Base-by-base conservation (phyloP, 2,888 invertebrate genomes). In the Ectemnius lituratus region DNA sequence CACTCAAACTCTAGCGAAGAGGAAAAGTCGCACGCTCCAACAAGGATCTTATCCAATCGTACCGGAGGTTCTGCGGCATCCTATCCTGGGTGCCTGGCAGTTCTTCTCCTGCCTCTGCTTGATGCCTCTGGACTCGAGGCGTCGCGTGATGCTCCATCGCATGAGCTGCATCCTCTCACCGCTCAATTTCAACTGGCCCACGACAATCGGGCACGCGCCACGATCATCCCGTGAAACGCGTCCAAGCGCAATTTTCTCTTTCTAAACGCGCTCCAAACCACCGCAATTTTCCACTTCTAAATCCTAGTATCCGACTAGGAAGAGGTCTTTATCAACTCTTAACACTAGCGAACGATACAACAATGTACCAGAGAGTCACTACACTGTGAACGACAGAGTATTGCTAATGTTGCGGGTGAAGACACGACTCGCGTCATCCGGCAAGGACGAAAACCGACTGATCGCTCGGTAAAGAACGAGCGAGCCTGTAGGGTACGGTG, bases 141-240 rank as follows among this genome's bases (percentile, higher is more conserved):
- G 84, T 61, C 89, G 85, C 62, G 86, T 90, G 79, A 90, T 90
- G 81, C 89, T 88, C 90, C 90, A 90, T 83, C 89, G 85, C 88
- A 89, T 87, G 28, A 89, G 86, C 76, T 88, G 88, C 90, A 90
- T 90, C 64, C 73, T 23, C n/a, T 20, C 28, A 6, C 18, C 47
- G 45, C 37, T n/a, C 46, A 16, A 14, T 23, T 16, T 62, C 47
- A 52, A 52, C 14, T 52, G 8, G 16, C 8, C 52, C n/a, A 1
- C 52, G 52, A 14, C 52, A 2, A 14, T 6, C n/a, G n/a, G 16
- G 11, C 16, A 4, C 52, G 14, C 52, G 16, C 52, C 37, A 37
- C n/a, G 52, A 52, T 14, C 52, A 52, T 52, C 52, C 52, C 52
- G 52, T 5, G 52, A 14, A 52, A n/a, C 47, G 47, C 47, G 47